Conservation (phyloP, 2,888 invertebrate species). For the Aphrophora alni region DNA sequence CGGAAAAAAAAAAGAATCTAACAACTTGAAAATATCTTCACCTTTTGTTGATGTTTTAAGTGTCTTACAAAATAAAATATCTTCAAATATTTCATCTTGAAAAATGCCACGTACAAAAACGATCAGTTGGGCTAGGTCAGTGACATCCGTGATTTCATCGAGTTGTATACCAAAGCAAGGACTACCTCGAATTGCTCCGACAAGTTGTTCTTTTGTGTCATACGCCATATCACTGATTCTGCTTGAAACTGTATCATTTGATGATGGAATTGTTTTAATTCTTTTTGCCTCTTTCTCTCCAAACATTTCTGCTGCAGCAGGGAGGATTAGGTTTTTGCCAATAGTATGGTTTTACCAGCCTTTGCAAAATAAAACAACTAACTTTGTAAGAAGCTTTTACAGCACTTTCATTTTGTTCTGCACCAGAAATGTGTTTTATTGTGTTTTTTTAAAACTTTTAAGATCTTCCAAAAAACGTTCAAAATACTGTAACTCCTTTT, state of each 20-base stretch:
- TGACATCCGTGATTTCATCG: conserved; percentile 12
- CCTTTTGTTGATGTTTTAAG: background rate
- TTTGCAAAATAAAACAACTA: background rate
- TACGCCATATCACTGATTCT: background rate
- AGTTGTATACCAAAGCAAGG: background rate
- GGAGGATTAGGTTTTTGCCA: background rate
- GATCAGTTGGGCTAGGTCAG: conserved; percentile 29
- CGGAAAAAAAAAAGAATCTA: background rate
- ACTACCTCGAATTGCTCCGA: background rate
- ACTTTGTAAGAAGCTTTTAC: background rate
- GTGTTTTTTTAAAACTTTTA: background rate
- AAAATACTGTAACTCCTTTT: background rate
- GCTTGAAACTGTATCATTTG: background rate
- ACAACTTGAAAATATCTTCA: background rate
- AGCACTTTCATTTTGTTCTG: background rate
- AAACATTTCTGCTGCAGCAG: background rate
- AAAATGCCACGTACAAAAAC: conserved; percentile 22
- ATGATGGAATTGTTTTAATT: background rate
- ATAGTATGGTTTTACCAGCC: background rate
- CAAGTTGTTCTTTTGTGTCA: background rate
- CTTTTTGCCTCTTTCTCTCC: background rate
- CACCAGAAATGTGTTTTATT: background rate
- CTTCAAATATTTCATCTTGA: conserved; percentile 28
- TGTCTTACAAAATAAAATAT: conserved; percentile 18
- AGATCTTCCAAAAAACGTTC: background rate